Evolutionary conservation across 2,888 invertebrate genomes (phyloP).

Genomic region (Unio pictorum): DNA sequence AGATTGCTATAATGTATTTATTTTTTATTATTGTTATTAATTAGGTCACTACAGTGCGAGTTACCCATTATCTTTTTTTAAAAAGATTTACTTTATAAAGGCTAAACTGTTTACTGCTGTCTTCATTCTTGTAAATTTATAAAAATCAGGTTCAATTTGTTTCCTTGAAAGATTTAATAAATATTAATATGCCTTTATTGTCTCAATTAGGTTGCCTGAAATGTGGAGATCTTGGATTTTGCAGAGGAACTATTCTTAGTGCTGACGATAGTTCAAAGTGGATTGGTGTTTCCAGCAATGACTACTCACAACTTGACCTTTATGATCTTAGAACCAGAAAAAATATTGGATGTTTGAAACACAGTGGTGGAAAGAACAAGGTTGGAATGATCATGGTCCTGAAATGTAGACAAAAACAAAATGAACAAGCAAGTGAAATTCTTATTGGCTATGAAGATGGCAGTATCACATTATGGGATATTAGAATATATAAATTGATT

Average conservation of each 20-base stretch:
- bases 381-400: slow-evolving; percentile 12
- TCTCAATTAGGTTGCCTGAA: slow-evolving; percentile 23
- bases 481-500: slow-evolving; percentile 26
- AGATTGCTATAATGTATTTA: no score
- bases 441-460: slow-evolving; percentile 62
- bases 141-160: no score
- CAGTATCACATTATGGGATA: slow-evolving; percentile 53
- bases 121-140: no score
- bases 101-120: no score
- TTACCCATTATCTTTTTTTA: no score
- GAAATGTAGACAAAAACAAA: no score
- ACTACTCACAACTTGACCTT: slow-evolving; percentile 42
- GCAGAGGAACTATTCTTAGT: slow-evolving; percentile 18
- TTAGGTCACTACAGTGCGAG: no score
- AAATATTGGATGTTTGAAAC: slow-evolving; percentile 18
- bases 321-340: slow-evolving; percentile 25
- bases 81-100: no score
- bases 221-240: slow-evolving; percentile 35
- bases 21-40: no score
- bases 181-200: not conserved
- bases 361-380: slow-evolving; percentile 16
- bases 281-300: slow-evolving; percentile 41
- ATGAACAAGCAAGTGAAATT: slow-evolving; percentile 10
- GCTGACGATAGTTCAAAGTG: no score
- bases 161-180: no score